Base-by-base conservation (phyloP, 2,113 vertebrate genomes). In the Tetrao urogallus region DNA sequence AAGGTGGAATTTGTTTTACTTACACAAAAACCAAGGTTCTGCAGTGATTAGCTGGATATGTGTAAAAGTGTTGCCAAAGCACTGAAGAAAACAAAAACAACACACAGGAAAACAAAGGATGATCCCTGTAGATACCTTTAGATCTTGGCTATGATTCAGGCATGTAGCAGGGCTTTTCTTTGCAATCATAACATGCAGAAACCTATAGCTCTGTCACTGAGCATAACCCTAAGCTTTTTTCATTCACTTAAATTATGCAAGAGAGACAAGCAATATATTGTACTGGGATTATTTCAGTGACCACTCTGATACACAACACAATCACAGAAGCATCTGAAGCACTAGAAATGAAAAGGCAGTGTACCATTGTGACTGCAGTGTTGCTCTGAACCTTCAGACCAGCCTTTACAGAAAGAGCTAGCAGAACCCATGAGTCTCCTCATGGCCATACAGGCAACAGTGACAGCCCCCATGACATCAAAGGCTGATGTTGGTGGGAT, bases 361-460 rank as follows among this genome's bases (percentile, higher is more conserved):
- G 14, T 1, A 10, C 34, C 40, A 75, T 61, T 32, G 40, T 27
- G 19, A 42, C 30, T 38, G 40, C 56, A 56, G 57, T 6, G 17
- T n/a, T 40, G 45, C 42, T 66, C n/a, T 1, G 1, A 63, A 17
- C 82, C 70, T 87, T 7, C 3, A 3, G 30, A 28, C 13, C 2
- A 21, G n/a, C 13, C 25, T 20, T 52, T 43, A 67, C 8, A 6
- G 9, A 25, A 48, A 16, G 63, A 30, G 40, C 21, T 64, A 20
- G 1, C 0, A 0, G 25, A 82, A 47, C 47, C 32, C 0, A 0
- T 56, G 32, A 60, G 5, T 3, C 65, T 79, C 58, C 66, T 38
- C 50, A 69, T 16, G 40, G 27, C 69, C 34, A 27, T 2, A 7
- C 34, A 34, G 64, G 30, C 43, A 77, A 4, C 47, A 58, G 8